Conservation (phyloP, 2,797 vertebrate genomes). For the Paramormyrops hopkinsi region DNA sequence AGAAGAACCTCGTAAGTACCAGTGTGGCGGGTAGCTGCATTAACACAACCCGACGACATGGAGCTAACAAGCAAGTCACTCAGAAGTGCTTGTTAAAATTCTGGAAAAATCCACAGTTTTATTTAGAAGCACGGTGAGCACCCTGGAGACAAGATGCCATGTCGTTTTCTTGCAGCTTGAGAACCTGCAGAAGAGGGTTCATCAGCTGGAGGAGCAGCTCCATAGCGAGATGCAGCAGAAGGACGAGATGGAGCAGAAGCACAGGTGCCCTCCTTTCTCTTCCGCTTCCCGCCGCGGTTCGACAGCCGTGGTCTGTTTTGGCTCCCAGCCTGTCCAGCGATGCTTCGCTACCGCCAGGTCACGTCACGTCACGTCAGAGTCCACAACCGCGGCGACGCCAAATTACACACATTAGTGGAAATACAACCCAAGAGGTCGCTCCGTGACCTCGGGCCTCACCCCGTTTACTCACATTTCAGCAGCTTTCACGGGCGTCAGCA, state of each 20-base stretch:
- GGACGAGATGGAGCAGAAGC: conserved; percentile 97
- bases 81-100: neutral
- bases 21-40: neutral
- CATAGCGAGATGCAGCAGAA: conserved; percentile 95
- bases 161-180: conserved; percentile 72
- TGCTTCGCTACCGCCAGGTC: neutral
- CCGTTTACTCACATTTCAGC: neutral
- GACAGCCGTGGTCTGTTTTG: neutral
- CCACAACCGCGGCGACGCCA: neutral
- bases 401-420: neutral
- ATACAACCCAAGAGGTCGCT: neutral
- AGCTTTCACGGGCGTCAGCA: neutral
- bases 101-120: neutral
- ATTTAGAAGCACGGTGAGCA: neutral
- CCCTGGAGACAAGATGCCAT: neutral
- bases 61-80: neutral
- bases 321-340: neutral
- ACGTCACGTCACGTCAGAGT: neutral
- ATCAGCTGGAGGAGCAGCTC: conserved; percentile 91
- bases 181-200: conserved; percentile 90
- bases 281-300: neutral
- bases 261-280: conserved; percentile 64
- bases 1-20: conserved; percentile 85
- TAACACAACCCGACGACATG: neutral
- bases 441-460: neutral